Conservation (phyloP, 2,888 invertebrate genomes). For the Drosophila merina region DNA sequence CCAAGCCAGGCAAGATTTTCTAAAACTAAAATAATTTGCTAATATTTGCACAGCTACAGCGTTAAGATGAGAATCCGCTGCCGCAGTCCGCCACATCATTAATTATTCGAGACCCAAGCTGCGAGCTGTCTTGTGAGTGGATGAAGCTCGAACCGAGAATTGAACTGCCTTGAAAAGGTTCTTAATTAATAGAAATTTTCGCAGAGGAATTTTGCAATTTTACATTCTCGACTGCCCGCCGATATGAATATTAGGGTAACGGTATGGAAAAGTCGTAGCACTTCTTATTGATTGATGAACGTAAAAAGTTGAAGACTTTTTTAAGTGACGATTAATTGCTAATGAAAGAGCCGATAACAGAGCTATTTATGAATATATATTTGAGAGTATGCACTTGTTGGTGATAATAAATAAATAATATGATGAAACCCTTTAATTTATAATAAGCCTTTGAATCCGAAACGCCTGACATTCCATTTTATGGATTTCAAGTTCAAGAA, state of each 20-base stretch:
- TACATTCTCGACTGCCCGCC: slow-evolving; percentile 28
- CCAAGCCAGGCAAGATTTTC: slow-evolving; percentile 50
- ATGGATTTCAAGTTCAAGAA: no score
- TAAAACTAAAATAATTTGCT: slow-evolving; percentile 79
- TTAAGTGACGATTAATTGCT: background rate
- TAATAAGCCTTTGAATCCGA: no score
- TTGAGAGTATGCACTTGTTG: no score
- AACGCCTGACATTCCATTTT: no score
- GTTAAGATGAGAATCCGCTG: slow-evolving; percentile 27
- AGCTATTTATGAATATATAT: background rate
- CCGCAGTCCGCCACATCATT: slow-evolving; percentile 65
- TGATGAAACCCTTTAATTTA: no score
- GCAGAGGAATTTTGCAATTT: slow-evolving; percentile 68
- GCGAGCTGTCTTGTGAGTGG: slow-evolving; percentile 39
- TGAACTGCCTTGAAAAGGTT: slow-evolving; percentile 48
- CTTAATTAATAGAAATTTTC: slow-evolving; percentile 70
- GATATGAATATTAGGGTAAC: slow-evolving; percentile 47
- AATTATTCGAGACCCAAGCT: slow-evolving; percentile 69
- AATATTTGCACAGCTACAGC: slow-evolving; percentile 76
- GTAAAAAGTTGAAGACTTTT: background rate
- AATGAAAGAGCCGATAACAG: background rate
- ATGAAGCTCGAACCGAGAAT: slow-evolving; percentile 23
- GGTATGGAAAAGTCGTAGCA: slow-evolving; percentile 24
- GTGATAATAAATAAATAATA: no score
- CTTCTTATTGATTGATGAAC: slow-evolving; percentile 30